phyloP scores from a whole-genome alignment of 2,888 invertebrate genomes.

The Drosophila parthenogenetica region DNA sequence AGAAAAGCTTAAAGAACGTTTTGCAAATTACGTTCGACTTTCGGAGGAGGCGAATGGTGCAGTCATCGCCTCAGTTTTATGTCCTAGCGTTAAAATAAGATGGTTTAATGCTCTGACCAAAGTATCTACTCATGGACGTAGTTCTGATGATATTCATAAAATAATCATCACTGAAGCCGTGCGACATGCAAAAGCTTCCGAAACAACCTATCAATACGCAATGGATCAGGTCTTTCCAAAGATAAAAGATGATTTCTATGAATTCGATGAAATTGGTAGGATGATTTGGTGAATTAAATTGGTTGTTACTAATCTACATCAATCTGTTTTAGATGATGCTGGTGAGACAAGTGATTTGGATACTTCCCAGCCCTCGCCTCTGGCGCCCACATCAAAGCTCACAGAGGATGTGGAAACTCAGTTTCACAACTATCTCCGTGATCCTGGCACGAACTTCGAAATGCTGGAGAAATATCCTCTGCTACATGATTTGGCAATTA shows the following conservation, averaged over 20 bases:
- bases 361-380: slow-evolving; percentile 33
- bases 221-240: slow-evolving; percentile 2
- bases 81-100: slow-evolving; percentile 48
- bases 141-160: slow-evolving; percentile 36
- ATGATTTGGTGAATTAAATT: too few species aligned
- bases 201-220: slow-evolving; percentile 10
- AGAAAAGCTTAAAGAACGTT: slow-evolving; percentile 19
- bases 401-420: slow-evolving; percentile 40
- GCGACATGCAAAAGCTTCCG: slow-evolving; percentile 42
- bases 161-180: slow-evolving; percentile 41
- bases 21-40: slow-evolving; percentile 31
- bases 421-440: slow-evolving; percentile 35
- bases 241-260: slow-evolving; percentile 50
- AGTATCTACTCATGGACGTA: slow-evolving; percentile 21
- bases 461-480: slow-evolving; percentile 47
- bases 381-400: slow-evolving; percentile 23
- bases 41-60: slow-evolving; percentile 35
- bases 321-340: slow-evolving; percentile 25
- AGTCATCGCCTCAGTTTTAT: slow-evolving; percentile 49
- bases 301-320: too few species aligned
- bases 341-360: slow-evolving; percentile 44
- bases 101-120: slow-evolving; percentile 45
- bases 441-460: slow-evolving; percentile 43
- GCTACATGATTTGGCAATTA: slow-evolving; percentile 38
- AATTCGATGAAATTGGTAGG: slow-evolving; percentile 52